Evolutionary conservation across 2,888 invertebrate species (phyloP), one percentile per base, ranked within the genome.

Genomic region (Oxytorus armatus): DNA sequence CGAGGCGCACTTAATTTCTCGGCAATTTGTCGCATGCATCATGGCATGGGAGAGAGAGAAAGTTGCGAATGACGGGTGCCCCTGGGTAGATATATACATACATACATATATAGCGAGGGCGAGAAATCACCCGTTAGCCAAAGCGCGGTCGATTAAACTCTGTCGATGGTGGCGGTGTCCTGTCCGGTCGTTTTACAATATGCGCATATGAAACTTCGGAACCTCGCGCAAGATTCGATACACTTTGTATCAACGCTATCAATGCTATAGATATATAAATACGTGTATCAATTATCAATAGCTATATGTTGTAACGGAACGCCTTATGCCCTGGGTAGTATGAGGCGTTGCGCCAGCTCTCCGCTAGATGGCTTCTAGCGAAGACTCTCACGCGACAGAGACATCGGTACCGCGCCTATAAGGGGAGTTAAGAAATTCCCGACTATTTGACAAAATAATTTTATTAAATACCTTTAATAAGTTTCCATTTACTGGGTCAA

Each of bases 1-100:
- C 79, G 77, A 76, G 77, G 79, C 74, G 79, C 68, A 77, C 80
- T 80, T 80, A 80, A 80, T 80, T 80, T 77, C 68, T 76, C 72
- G 77, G 68, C 80, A 77, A 80, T 80, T 80, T 80, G 80, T 80
- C 80, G 68, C 80, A 73, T 80, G 76, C 69, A 63, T 63, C 74
- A 36, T 66, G 59, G 39, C 44, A 25, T 49, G 36, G 39, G 61
- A 57, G 75, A 44, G 65, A 53, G 21, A 36, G 39, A 47, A 44
- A 33, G 59, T 7, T 11, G 47, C 5, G 10, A 14, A 39, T 59
- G 57, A 2, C 14, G 14, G 1, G 47, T 8, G 18, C 47, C 14
- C n/a, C 18, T 7, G 18, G 39, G 14, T 39, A 42, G 10, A 65
- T 36, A 18, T 36, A 49, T 68, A 21, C 16, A 42, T 18, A 29